Conservation (phyloP, 1,140 invertebrate species). For the Ceratosolen fusciceps region DNA sequence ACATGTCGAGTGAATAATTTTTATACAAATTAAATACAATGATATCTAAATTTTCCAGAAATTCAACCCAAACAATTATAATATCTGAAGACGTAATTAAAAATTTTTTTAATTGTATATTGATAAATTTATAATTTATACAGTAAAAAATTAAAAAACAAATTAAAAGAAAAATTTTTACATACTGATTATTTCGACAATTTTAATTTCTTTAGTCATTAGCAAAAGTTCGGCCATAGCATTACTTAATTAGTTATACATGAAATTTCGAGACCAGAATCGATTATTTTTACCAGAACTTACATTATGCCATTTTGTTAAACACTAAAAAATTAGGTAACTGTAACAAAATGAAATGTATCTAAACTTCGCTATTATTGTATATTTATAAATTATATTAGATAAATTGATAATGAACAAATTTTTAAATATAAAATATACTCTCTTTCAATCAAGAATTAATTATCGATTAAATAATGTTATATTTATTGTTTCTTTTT, state of each 20-base stretch:
- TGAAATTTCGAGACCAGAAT: neutral
- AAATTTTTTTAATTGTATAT: neutral
- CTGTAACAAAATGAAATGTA: neutral
- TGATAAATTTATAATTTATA: too few species aligned
- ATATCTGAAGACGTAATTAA: too few species aligned
- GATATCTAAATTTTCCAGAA: neutral
- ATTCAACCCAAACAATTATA: too few species aligned
- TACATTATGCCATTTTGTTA: neutral
- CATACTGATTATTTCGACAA: constrained; percentile 5
- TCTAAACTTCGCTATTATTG: too few species aligned
- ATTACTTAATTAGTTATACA: neutral
- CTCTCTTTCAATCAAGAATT: too few species aligned
- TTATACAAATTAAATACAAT: neutral
- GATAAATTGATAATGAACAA: too few species aligned
- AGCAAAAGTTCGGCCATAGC: constrained; percentile 3
- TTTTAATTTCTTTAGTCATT: constrained; percentile 1
- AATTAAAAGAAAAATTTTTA: too few species aligned
- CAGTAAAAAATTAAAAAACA: too few species aligned
- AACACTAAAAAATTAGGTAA: neutral
- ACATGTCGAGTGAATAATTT: neutral
- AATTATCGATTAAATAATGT: too few species aligned
- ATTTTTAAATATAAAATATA: too few species aligned
- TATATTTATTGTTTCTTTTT: too few species aligned
- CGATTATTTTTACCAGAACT: constrained; percentile 5
- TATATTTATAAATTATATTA: too few species aligned